These are phyloP conservation scores for Bombycilla garrulus DNA, from an alignment of 2,113 vertebrate genomes.

Conservation along the genomic window DNA sequence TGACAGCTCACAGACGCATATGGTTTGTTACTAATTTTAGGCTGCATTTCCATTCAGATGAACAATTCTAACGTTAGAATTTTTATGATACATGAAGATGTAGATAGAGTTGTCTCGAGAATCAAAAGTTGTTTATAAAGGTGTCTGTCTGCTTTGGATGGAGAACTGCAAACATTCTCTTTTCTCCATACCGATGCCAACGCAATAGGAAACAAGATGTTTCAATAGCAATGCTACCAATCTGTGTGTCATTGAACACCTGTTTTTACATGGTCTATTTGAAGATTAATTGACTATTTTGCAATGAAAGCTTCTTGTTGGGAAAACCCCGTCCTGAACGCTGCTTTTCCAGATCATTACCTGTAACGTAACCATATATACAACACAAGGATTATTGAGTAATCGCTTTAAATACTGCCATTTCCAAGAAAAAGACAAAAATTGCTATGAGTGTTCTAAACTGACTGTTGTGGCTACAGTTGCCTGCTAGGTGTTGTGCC, in stretches of 20 bases:
- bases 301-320: not conserved
- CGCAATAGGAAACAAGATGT: slow-evolving; percentile 6
- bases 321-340: not conserved
- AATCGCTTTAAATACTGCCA: not conserved
- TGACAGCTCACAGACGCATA: not conserved
- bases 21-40: slow-evolving; percentile 15
- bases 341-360: slow-evolving; percentile 13
- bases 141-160: not conserved
- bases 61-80: slow-evolving; percentile 31
- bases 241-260: not conserved
- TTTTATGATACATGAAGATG: not conserved
- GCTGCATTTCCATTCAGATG: not conserved
- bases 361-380: not conserved
- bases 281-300: slow-evolving; percentile 47
- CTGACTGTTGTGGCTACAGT: not conserved
- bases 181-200: not conserved
- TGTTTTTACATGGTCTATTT: slow-evolving; percentile 20
- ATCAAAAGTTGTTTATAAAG: slow-evolving; percentile 18
- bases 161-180: not conserved
- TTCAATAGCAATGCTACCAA: not conserved
- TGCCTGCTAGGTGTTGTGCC: not conserved
- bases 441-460: not conserved
- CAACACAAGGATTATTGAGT: not conserved
- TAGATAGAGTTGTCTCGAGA: not conserved
- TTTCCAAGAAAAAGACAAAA: not conserved